phyloP scores from a whole-genome alignment of 2,888 invertebrate genomes.

The Xestia ashworthii region DNA sequence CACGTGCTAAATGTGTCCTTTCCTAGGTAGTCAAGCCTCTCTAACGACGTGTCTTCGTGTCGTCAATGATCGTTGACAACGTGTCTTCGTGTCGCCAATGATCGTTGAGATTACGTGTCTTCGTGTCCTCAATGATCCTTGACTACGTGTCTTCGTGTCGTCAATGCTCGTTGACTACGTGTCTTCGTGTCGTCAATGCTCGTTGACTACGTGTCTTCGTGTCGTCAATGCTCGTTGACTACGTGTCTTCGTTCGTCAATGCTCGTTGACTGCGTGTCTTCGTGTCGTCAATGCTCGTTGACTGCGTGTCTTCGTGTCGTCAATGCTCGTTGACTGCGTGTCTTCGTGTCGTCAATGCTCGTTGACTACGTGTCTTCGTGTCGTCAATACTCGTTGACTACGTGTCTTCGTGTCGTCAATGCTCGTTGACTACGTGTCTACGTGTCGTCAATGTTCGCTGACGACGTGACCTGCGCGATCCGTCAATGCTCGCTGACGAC shows the following conservation, averaged over 20 bases:
- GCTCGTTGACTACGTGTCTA: slow-evolving; percentile 34
- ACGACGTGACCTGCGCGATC: not conserved
- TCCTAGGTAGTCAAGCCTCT: slow-evolving; percentile 48
- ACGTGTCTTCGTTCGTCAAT: slow-evolving; percentile 43
- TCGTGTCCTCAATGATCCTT: slow-evolving; percentile 22
- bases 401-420: slow-evolving; percentile 22
- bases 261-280: slow-evolving; percentile 31
- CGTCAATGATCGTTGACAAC: slow-evolving; percentile 44
- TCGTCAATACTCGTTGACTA: slow-evolving; percentile 34
- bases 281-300: slow-evolving; percentile 44
- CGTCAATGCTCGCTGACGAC: slow-evolving; percentile 17
- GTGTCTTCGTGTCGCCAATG: slow-evolving; percentile 41
- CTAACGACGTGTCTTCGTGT: slow-evolving; percentile 38
- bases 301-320: slow-evolving; percentile 28
- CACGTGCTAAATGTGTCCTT: slow-evolving; percentile 34
- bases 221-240: slow-evolving; percentile 40
- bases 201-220: slow-evolving; percentile 35
- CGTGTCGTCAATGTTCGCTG: slow-evolving; percentile 35
- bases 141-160: slow-evolving; percentile 40
- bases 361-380: slow-evolving; percentile 15
- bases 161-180: slow-evolving; percentile 48
- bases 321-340: slow-evolving; percentile 42
- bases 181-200: slow-evolving; percentile 34
- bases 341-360: slow-evolving; percentile 40
- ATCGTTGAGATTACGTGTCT: slow-evolving; percentile 33